Conservation (phyloP, 2,113 vertebrate genomes). For the Anas platyrhynchos region DNA sequence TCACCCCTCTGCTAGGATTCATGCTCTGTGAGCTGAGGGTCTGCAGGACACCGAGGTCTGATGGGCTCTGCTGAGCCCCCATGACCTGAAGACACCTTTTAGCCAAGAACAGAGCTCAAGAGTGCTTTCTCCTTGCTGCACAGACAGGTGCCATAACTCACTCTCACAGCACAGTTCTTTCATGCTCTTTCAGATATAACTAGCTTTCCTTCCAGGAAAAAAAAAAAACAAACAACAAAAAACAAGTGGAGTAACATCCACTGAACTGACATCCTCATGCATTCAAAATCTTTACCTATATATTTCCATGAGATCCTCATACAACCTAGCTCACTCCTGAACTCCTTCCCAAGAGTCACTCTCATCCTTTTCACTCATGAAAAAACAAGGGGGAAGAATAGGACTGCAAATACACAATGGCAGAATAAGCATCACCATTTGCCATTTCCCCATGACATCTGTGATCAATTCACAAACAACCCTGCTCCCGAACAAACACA, state of each 20-base stretch:
- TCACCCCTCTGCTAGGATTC: not conserved
- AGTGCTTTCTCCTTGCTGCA: not conserved
- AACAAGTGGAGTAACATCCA: not conserved
- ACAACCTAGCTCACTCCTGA: not conserved
- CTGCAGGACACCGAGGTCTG: not conserved
- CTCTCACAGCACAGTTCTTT: not conserved
- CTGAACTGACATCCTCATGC: not conserved
- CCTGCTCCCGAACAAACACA: not conserved
- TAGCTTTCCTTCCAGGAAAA: constrained; percentile 1
- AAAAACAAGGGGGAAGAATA: not conserved
- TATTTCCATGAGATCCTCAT: not conserved
- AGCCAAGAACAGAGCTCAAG: not conserved
- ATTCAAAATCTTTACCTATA: not conserved
- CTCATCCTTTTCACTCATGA: not conserved
- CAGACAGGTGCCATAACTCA: constrained; percentile 8
- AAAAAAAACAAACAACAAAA: not conserved
- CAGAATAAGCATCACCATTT: not conserved
- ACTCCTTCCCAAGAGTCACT: not conserved
- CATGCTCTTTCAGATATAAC: not conserved
- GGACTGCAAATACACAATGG: not conserved
- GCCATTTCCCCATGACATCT: not conserved
- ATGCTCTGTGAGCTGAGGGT: not conserved
- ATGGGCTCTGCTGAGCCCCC: not conserved
- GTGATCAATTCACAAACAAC: not conserved
- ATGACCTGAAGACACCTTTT: not conserved